phyloP scores from a whole-genome alignment of 2,888 invertebrate genomes.

The Clepsis dumicolana region DNA sequence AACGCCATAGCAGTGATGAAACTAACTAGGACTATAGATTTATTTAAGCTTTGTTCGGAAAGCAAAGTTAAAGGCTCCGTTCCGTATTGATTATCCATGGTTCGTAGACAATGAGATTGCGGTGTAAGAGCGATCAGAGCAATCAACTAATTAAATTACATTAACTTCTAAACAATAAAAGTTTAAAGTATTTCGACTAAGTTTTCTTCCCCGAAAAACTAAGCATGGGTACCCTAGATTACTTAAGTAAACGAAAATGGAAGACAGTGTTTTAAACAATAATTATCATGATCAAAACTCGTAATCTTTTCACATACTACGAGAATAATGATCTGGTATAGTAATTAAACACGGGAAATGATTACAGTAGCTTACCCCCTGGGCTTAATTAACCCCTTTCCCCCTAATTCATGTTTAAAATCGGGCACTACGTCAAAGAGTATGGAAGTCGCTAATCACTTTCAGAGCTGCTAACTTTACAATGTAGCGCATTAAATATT shows the following conservation, averaged over 20 bases:
- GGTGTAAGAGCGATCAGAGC: conserved; percentile 6
- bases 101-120: conserved; percentile 6
- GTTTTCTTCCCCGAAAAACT: not conserved
- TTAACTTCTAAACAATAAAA: no score
- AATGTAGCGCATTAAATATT: conserved; percentile 16
- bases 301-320: not conserved
- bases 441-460: conserved; percentile 39
- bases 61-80: conserved; percentile 32
- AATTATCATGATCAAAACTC: not conserved
- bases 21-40: conserved; percentile 39
- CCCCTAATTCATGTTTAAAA: conserved; percentile 35
- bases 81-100: conserved; percentile 31
- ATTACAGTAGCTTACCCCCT: not conserved
- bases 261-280: not conserved
- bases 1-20: conserved; percentile 38
- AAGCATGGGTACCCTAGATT: no score
- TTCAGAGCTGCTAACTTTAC: conserved; percentile 32
- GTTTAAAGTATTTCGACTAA: no score
- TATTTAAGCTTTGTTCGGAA: conserved; percentile 39
- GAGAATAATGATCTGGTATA: conserved; percentile 8
- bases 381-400: conserved; percentile 17
- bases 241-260: not conserved
- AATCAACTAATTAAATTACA: conserved; percentile 1
- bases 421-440: conserved; percentile 29
- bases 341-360: conserved; percentile 8